A percentile compares a stretch with the other conserved stretches of the same genome.
phyloP scores from a whole-genome alignment of 2,888 invertebrate species.

The Drosophila fulvimacula region DNA sequence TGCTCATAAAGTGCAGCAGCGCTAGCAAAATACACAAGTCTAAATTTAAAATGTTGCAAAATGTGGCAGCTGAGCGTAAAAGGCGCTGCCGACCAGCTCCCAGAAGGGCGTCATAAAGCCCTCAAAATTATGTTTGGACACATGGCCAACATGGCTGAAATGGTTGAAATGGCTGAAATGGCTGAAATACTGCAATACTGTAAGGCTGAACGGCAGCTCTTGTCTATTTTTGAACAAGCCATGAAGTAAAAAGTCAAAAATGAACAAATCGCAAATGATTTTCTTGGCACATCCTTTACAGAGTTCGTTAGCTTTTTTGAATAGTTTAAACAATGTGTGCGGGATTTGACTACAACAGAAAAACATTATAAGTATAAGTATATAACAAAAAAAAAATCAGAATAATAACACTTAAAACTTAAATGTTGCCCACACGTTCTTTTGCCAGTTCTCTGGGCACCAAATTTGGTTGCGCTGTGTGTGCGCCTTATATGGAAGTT shows the following conservation, averaged over 20 bases:
- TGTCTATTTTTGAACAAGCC: constrained; percentile 26
- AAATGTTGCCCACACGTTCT: constrained; percentile 45
- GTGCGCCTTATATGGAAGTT: constrained; percentile 54
- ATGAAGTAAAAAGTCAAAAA: constrained; percentile 17
- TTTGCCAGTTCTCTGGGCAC: constrained; percentile 39
- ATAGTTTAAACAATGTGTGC: constrained; percentile 37
- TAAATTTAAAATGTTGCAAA: constrained; percentile 68
- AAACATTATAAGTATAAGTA: too few species aligned
- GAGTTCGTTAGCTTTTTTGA: neutral
- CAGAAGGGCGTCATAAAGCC: constrained; percentile 54
- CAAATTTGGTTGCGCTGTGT: constrained; percentile 61
- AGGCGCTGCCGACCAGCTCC: constrained; percentile 14
- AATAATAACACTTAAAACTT: constrained; percentile 42
- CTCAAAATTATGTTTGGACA: constrained; percentile 48
- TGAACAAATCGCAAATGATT: constrained; percentile 4
- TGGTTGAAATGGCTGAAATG: too few species aligned
- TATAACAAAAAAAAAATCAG: constrained; percentile 12
- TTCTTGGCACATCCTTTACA: constrained; percentile 22
- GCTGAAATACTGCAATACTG: neutral
- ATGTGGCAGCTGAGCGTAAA: constrained; percentile 45
- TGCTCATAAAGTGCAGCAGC: constrained; percentile 52
- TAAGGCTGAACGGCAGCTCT: constrained; percentile 3
- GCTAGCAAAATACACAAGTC: constrained; percentile 51
- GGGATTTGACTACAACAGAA: constrained; percentile 45
- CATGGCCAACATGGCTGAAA: constrained; percentile 18